Evolutionary conservation across 1,140 invertebrate species (phyloP).

Genomic region (Drosophila melanica): DNA sequence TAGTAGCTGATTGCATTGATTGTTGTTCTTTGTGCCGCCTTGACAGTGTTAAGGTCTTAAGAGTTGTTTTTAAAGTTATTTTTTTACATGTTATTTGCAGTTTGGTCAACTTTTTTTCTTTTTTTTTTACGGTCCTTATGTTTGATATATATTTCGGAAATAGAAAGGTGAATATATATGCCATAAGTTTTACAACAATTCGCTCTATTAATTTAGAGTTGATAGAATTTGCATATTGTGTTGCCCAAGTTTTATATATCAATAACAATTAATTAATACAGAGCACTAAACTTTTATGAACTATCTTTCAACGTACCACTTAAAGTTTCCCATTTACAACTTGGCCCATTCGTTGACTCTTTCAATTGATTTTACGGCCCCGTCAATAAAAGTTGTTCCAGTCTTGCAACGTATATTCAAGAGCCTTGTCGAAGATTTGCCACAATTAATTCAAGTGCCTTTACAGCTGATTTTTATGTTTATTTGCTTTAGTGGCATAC

Average conservation of each 20-base stretch:
- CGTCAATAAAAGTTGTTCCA: conserved; percentile 3
- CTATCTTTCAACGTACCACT: neutral
- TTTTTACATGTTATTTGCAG: neutral
- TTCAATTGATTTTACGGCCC: conserved; percentile 12
- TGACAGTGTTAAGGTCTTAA: neutral
- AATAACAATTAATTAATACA: conserved; percentile 1
- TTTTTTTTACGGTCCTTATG: no score
- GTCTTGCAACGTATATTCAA: conserved; percentile 5
- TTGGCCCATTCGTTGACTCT: conserved; percentile 17
- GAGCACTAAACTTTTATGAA: conserved; percentile 18
- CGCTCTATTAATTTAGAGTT: conserved; percentile 1
- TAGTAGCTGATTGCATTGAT: conserved; percentile 6
- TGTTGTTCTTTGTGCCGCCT: neutral
- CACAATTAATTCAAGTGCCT: conserved; percentile 34
- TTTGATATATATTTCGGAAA: no score
- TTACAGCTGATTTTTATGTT: conserved; percentile 33
- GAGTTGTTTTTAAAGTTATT: neutral
- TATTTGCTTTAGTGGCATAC: conserved; percentile 42
- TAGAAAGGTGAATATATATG: no score
- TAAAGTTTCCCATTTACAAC: conserved; percentile 4
- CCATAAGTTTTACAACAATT: neutral
- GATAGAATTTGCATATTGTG: neutral
- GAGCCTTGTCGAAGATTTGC: conserved; percentile 21
- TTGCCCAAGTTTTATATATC: neutral
- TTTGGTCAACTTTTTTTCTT: neutral